phyloP scores from a whole-genome alignment of 2,113 vertebrate genomes.

The Kobus ellipsiprymnus region DNA sequence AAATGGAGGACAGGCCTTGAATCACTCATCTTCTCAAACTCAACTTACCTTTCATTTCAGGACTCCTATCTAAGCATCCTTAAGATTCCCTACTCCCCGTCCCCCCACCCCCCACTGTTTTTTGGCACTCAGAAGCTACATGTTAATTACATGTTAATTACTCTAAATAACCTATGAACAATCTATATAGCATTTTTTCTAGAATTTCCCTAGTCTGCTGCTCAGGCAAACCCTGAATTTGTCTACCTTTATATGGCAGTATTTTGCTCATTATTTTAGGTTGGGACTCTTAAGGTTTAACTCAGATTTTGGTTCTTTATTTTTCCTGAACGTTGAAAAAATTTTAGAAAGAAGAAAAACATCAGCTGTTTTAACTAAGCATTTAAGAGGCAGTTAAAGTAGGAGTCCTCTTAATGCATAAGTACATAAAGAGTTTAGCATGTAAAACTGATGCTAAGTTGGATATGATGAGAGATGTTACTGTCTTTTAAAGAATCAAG shows the following conservation, averaged over 20 bases:
- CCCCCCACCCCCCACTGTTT: not conserved
- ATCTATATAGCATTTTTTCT: not conserved
- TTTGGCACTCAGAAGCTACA: not conserved
- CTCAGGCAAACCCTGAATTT: not conserved
- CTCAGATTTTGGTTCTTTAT: not conserved
- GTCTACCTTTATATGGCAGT: not conserved
- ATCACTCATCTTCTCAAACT: not conserved
- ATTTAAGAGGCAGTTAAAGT: conserved; percentile 5
- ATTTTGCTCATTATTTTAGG: conserved; percentile 21
- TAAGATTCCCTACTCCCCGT: not conserved
- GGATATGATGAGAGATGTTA: not conserved
- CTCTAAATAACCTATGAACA: not conserved
- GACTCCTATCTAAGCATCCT: not conserved
- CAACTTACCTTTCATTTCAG: not conserved
- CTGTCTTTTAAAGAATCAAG: conserved; percentile 16
- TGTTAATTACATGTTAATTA: not conserved
- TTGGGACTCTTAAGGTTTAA: conserved; percentile 5
- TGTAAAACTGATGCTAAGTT: conserved; percentile 6
- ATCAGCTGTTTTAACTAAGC: not conserved
- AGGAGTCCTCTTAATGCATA: not conserved
- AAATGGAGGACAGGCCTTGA: not conserved
- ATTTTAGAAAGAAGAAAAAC: not conserved
- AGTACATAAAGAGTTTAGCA: not conserved
- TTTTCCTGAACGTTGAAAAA: not conserved
- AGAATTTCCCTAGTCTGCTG: not conserved